phyloP scores from a whole-genome alignment of 2,888 invertebrate species.

The Scaptomyza reducta region DNA sequence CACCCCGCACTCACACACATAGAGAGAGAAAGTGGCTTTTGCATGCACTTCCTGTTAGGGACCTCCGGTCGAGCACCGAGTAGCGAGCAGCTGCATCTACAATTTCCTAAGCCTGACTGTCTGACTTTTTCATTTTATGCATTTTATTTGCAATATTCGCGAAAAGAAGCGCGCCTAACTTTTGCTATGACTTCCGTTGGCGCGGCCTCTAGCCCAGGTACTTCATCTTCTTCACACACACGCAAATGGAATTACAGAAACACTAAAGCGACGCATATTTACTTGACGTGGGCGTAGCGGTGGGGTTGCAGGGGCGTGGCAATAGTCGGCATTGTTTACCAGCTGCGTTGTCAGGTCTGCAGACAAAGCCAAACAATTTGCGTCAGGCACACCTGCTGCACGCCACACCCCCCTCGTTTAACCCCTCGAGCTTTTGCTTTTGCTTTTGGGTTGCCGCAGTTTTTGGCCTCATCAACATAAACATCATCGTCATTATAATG shows the following conservation, averaged over 20 bases:
- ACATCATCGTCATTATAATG: constrained; percentile 72
- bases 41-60: constrained; percentile 53
- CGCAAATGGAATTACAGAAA: constrained; percentile 12
- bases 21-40: constrained; percentile 5
- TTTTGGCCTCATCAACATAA: constrained; percentile 26
- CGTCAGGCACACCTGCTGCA: constrained; percentile 71
- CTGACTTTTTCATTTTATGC: constrained; percentile 42
- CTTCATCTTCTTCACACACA: constrained; percentile 51
- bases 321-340: constrained; percentile 69
- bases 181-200: constrained; percentile 59
- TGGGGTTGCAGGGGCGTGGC: constrained; percentile 34
- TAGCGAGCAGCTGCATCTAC: constrained; percentile 22
- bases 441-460: constrained; percentile 12
- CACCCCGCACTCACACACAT: background rate
- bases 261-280: constrained; percentile 66
- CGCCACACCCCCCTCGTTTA: constrained; percentile 10
- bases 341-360: constrained; percentile 60
- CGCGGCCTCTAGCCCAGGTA: constrained; percentile 19
- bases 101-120: constrained; percentile 48
- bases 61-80: constrained; percentile 5
- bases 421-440: constrained; percentile 20
- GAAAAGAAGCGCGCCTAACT: constrained; percentile 64
- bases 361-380: constrained; percentile 76
- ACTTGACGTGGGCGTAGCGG: constrained; percentile 42
- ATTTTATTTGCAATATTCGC: constrained; percentile 65